These are phyloP conservation scores for Actinemys pallida DNA, from an alignment of 2,113 vertebrate species.

Conservation along the genomic window DNA sequence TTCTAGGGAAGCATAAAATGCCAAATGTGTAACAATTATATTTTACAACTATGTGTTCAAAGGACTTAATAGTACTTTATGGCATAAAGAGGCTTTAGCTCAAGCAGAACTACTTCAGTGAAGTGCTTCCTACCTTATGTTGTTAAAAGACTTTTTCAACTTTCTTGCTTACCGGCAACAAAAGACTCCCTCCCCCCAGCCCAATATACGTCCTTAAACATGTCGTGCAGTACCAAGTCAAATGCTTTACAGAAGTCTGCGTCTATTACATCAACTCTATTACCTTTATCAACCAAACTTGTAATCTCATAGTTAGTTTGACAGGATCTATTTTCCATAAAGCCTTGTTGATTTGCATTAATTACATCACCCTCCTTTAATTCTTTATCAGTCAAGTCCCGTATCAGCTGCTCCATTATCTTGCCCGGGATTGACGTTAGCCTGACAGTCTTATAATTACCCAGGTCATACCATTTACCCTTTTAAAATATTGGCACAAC, in stretches of 20 bases:
- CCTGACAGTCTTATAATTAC: background rate
- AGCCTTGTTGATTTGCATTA: background rate
- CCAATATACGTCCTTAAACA: background rate
- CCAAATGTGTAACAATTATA: conserved; percentile 76
- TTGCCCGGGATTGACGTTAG: background rate
- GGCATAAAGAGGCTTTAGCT: conserved; percentile 46
- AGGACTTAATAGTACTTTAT: conserved; percentile 70
- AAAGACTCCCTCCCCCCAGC: background rate
- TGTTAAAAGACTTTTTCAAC: background rate
- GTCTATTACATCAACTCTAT: background rate
- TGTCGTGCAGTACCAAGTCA: background rate
- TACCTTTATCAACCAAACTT: background rate
- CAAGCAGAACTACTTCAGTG: conserved; percentile 33
- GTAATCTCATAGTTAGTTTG: background rate
- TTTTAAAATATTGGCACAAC: background rate
- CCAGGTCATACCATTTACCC: background rate
- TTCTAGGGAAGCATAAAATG: conserved; percentile 80
- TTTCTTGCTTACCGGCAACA: conserved; percentile 24
- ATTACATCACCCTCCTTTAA: background rate
- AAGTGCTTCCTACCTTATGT: conserved; percentile 10
- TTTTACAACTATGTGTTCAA: conserved; percentile 76
- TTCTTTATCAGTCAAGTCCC: background rate
- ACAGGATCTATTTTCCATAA: background rate
- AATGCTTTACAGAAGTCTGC: background rate
- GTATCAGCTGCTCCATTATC: background rate